Evolutionary conservation across 2,888 invertebrate genomes (phyloP), one percentile per base, ranked within the genome.

Genomic region (Melipona beecheii): DNA sequence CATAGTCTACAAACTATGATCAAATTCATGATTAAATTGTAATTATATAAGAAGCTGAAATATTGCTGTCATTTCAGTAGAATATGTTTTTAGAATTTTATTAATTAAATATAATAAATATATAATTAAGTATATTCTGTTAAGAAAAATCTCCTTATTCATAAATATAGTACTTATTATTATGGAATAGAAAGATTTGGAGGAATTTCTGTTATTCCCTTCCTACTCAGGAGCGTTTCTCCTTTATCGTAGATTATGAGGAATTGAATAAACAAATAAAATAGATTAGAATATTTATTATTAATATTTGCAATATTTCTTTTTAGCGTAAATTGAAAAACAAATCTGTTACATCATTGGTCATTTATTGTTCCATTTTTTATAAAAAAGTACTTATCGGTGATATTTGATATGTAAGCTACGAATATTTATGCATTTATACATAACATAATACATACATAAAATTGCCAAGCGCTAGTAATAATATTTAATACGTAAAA

Each of bases 251-350:
- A 31, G 31, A 36, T 36, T 65, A 52, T 27, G 58, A 78, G 56
- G 66, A 15, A 31, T 36, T 21, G 36, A 21, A 36, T 66, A 49
- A 66, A n/a, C 17, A 66, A 11, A 68, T 43, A 43, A 24, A 68
- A 6, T 60, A n/a, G n/a, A 11, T 49, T 43, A 72, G 13, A 21
- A 21, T 65, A 50, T 13, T 77, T 64, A 50, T 49, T 49, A n/a
- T 68, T 43, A 54, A 27, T 64, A 17, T 31, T 50, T 49, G 21
- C n/a, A 78, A 78, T 56, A 54, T 50, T 66, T 73, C 31, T n/a
- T 58, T 56, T 21, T 27, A 74, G 56, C n/a, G 72, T 9, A 19
- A n/a, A 6, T 78, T 31, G 31, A 24, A 5, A 11, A 73, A 66
- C 9, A 9, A 36, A 52, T n/a, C 11, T 17, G 31, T 71, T 69